phyloP scores from a whole-genome alignment of 2,113 vertebrate genomes.

The Merops nubicus region DNA sequence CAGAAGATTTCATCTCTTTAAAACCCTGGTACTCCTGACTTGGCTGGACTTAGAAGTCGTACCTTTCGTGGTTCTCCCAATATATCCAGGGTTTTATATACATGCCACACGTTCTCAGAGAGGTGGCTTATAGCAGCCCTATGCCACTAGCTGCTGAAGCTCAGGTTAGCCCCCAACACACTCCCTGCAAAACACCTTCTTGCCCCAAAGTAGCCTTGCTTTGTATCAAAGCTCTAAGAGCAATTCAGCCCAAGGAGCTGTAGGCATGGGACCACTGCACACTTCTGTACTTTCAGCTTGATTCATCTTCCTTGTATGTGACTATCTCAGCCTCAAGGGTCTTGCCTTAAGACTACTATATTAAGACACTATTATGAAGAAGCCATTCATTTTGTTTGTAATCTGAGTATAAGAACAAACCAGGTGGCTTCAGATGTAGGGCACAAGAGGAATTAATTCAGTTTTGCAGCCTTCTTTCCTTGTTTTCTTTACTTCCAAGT shows the following conservation, averaged over 20 bases:
- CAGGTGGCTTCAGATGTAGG: background rate
- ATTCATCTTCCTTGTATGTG: background rate
- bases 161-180: background rate
- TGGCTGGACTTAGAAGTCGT: background rate
- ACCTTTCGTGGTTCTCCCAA: background rate
- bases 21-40: background rate
- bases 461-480: background rate
- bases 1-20: background rate
- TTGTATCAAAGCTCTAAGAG: background rate
- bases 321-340: background rate
- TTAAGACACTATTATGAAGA: background rate
- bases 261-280: background rate
- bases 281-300: background rate
- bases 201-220: background rate
- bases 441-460: background rate
- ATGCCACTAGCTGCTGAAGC: background rate
- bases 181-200: background rate
- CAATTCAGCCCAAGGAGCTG: background rate
- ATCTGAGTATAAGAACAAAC: background rate
- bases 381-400: background rate
- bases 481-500: background rate
- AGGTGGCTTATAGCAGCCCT: background rate
- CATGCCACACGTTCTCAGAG: background rate
- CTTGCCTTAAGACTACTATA: background rate
- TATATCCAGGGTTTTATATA: background rate